phyloP scores from a whole-genome alignment of 2,113 vertebrate species.

The Scartelaos histophorus region DNA sequence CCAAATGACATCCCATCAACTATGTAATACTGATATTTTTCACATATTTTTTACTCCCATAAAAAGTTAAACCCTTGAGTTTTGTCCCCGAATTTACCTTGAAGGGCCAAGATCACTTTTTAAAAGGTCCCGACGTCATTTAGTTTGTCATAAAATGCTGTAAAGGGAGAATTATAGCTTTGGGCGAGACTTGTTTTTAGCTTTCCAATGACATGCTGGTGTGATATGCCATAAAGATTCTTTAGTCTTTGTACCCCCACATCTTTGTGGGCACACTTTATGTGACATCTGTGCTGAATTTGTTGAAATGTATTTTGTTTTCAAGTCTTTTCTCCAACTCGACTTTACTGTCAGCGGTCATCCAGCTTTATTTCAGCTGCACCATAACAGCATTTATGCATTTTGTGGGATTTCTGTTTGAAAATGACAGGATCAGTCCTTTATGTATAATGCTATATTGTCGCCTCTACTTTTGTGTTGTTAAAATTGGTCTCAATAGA shows the following conservation, averaged over 20 bases:
- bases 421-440: no score
- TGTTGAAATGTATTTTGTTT: neutral
- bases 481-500: neutral
- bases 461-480: neutral
- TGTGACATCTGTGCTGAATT: neutral
- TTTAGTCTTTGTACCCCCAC: neutral
- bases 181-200: conserved; percentile 40
- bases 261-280: neutral
- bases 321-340: neutral
- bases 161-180: conserved; percentile 52
- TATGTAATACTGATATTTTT: neutral
- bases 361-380: neutral
- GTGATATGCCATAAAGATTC: conserved; percentile 36
- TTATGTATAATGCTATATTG: no score
- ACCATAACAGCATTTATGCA: no score
- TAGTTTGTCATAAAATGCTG: conserved; percentile 41
- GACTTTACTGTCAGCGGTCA: neutral
- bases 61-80: neutral
- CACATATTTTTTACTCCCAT: neutral
- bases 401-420: no score
- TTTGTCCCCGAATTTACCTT: conserved; percentile 11
- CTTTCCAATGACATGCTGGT: conserved; percentile 12
- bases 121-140: conserved; percentile 34
- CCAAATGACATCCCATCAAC: no score
- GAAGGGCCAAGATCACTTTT: conserved; percentile 42